Evolutionary conservation across 2,888 invertebrate genomes (phyloP).

Genomic region (Branchipolynoe longqiensis): DNA sequence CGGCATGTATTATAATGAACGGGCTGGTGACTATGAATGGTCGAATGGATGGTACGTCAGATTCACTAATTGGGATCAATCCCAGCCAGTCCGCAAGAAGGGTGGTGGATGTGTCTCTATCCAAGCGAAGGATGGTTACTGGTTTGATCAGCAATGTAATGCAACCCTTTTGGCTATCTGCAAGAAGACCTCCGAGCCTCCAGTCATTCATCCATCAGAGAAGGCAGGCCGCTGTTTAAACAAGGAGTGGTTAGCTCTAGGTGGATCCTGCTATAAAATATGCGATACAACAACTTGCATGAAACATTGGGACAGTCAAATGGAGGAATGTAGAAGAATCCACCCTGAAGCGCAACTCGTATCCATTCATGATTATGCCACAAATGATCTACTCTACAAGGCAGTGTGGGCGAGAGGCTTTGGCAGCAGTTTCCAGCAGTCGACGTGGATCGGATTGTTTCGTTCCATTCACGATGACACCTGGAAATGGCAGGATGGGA

Average conservation of each 20-base stretch:
- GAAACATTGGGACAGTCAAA: background rate
- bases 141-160: background rate
- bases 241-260: background rate
- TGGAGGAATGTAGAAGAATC: slow-evolving; percentile 3
- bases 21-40: slow-evolving; percentile 52
- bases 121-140: background rate
- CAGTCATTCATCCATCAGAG: background rate
- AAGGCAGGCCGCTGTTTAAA: background rate
- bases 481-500: slow-evolving; percentile 59
- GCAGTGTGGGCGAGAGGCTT: too few species aligned
- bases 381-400: slow-evolving; percentile 1
- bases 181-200: background rate
- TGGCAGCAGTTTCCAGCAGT: too few species aligned
- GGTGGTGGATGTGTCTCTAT: slow-evolving; percentile 56
- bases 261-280: background rate
- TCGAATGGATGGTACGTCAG: slow-evolving; percentile 58
- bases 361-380: slow-evolving; percentile 38
- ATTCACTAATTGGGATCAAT: slow-evolving; percentile 56
- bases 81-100: slow-evolving; percentile 53
- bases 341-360: background rate
- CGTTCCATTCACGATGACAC: background rate
- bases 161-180: background rate
- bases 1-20: slow-evolving; percentile 45
- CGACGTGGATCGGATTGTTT: slow-evolving; percentile 59
- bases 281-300: background rate